Conservation (phyloP, 2,888 invertebrate species). For the Eupithecia inturbata region DNA sequence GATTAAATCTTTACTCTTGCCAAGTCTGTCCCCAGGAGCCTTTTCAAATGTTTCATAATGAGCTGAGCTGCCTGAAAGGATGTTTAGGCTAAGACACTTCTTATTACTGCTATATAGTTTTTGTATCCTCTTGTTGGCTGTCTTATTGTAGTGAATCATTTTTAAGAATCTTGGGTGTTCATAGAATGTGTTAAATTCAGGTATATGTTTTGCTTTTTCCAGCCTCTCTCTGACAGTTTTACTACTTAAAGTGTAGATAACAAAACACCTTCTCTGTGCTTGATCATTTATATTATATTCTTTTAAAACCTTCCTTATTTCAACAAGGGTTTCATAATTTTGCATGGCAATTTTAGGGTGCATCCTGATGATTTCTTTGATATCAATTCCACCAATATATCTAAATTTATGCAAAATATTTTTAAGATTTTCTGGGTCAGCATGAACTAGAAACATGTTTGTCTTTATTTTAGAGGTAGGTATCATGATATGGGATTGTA, state of each 20-base stretch:
- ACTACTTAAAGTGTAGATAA: slow-evolving; percentile 72
- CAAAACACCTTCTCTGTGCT: slow-evolving; percentile 76
- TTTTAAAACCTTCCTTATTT: slow-evolving; percentile 67
- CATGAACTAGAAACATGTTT: slow-evolving; percentile 75
- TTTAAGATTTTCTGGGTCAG: slow-evolving; percentile 73
- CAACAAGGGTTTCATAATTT: slow-evolving; percentile 61
- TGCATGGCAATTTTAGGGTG: slow-evolving; percentile 72
- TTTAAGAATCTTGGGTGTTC: slow-evolving; percentile 76
- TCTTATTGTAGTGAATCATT: slow-evolving; percentile 75
- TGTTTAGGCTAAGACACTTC: slow-evolving; percentile 75
- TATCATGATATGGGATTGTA: slow-evolving; percentile 68
- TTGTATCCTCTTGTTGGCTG: slow-evolving; percentile 64
- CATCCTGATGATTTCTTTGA: slow-evolving; percentile 74
- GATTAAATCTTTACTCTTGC: slow-evolving; percentile 75
- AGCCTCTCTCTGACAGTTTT: slow-evolving; percentile 69
- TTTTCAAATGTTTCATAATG: slow-evolving; percentile 74
- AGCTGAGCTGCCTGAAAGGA: slow-evolving; percentile 71
- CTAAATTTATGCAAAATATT: slow-evolving; percentile 65
- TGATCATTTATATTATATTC: slow-evolving; percentile 69
- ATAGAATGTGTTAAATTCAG: slow-evolving; percentile 70
- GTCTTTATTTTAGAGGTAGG: slow-evolving; percentile 71
- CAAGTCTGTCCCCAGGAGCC: slow-evolving; percentile 73
- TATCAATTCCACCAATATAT: slow-evolving; percentile 72
- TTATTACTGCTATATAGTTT: slow-evolving; percentile 68
- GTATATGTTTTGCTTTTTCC: slow-evolving; percentile 64